Evolutionary conservation across 2,797 vertebrate genomes (phyloP).

Genomic region (Fringilla coelebs): DNA sequence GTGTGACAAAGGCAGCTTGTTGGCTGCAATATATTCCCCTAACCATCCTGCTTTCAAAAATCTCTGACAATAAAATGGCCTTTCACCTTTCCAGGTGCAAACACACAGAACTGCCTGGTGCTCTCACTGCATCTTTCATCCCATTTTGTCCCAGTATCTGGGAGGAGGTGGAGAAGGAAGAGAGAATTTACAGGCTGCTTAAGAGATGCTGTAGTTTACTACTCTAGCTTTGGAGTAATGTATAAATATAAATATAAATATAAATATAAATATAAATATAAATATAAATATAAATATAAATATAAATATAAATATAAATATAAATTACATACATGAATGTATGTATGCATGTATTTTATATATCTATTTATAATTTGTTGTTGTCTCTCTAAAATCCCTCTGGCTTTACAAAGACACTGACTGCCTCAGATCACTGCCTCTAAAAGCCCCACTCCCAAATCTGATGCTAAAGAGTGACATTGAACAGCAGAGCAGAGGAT

Average conservation of each 20-base stretch:
- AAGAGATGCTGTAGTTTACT: background rate
- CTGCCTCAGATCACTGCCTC: no score
- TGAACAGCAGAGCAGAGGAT: background rate
- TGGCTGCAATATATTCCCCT: background rate
- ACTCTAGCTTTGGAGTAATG: background rate
- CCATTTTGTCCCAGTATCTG: background rate
- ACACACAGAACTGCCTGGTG: background rate
- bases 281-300: background rate
- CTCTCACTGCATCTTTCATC: background rate
- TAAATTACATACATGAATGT: background rate
- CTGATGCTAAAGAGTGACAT: background rate
- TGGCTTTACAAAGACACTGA: background rate
- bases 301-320: background rate
- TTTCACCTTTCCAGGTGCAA: background rate
- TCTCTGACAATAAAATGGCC: background rate
- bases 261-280: no score
- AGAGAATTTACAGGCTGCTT: background rate
- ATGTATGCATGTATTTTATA: fast-evolving
- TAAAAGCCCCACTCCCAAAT: background rate
- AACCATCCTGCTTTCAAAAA: background rate
- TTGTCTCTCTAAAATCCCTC: background rate
- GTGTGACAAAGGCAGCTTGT: background rate
- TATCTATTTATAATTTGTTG: background rate
- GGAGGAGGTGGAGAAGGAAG: background rate
- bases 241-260: background rate